These are phyloP conservation scores for Trisateles emortualis DNA, from an alignment of 2,888 invertebrate species.

Conservation along the genomic window DNA sequence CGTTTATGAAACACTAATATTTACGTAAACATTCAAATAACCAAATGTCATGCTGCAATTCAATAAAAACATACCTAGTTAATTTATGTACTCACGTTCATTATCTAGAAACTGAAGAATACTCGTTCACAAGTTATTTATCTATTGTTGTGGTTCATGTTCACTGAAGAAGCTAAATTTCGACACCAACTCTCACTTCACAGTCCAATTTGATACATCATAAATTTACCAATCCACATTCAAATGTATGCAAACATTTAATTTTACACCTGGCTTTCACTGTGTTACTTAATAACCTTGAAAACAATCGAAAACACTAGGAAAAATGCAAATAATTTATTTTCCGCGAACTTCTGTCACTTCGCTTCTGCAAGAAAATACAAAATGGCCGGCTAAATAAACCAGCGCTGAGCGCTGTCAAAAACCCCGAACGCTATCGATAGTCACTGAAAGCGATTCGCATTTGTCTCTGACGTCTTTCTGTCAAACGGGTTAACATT, in stretches of 20 bases:
- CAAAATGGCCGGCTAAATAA: constrained; percentile 81
- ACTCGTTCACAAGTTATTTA: constrained; percentile 11
- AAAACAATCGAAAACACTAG: constrained; percentile 37
- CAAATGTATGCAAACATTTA: constrained; percentile 19
- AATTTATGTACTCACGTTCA: constrained; percentile 40
- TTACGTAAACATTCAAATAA: neutral
- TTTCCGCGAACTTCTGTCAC: constrained; percentile 70
- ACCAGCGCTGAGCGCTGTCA: constrained; percentile 54
- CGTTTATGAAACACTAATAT: neutral
- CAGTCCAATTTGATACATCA: constrained; percentile 25
- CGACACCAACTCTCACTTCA: constrained; percentile 29
- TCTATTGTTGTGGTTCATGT: constrained; percentile 25
- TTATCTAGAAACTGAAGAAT: constrained; percentile 24
- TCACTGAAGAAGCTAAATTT: constrained; percentile 20
- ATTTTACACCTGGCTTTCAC: constrained; percentile 28
- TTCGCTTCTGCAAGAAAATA: constrained; percentile 64
- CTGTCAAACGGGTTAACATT: constrained; percentile 32
- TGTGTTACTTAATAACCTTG: constrained; percentile 34
- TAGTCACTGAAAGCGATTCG: constrained; percentile 22
- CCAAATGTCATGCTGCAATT: constrained; percentile 29
- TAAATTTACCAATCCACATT: constrained; percentile 10
- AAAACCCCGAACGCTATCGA: constrained; percentile 34
- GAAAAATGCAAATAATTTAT: constrained; percentile 60
- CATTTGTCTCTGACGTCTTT: constrained; percentile 28
- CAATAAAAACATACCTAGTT: constrained; percentile 6